Evolutionary conservation across 2,888 invertebrate species (phyloP), one percentile per base, ranked within the genome.

Genomic region (Plebejus melissa): DNA sequence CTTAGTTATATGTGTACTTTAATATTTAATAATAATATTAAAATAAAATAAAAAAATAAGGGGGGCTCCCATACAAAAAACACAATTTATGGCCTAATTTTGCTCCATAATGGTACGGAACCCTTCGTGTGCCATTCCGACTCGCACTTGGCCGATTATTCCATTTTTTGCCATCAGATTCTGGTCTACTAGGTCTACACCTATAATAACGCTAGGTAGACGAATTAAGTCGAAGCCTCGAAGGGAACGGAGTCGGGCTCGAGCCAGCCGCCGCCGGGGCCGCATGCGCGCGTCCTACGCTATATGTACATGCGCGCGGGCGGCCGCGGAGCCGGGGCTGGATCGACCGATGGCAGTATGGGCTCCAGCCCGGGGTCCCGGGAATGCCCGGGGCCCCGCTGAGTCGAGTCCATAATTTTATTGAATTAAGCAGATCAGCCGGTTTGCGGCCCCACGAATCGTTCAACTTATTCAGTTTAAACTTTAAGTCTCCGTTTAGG

Each of bases 241-340:
- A 60, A 22, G 60, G 28, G 60, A 58, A 22, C 16, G 16, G n/a
- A 58, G 58, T n/a, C 58, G 9, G 16, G 54, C 54, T 54, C 54
- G 54, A 54, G 54, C 16, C 54, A 16, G 16, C 57, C 16, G 6
- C 16, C 57, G 58, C 22, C 60, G 28, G 60, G 28, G 60, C 28
- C 60, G 28, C 60, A 28, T 11, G 22, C 60, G 7, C n/a, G 58
- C 22, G 58, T 60, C 11, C 60, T 60, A n/a, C 60, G 28, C 60
- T 60, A 60, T 60, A 60, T 60, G 28, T 60, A 60, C 60, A 60
- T 7, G 60, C 60, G 60, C 60, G 60, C 60, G 60, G 22, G 60
- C 58, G 58, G 22, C 11, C 58, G 6, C 9, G 11, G 60, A 4
- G 5, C 22, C 60, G 3, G 22, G 22, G n/a, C 58, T 7, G 22